Conservation (phyloP, 2,113 vertebrate genomes). For the Penelope pileata region DNA sequence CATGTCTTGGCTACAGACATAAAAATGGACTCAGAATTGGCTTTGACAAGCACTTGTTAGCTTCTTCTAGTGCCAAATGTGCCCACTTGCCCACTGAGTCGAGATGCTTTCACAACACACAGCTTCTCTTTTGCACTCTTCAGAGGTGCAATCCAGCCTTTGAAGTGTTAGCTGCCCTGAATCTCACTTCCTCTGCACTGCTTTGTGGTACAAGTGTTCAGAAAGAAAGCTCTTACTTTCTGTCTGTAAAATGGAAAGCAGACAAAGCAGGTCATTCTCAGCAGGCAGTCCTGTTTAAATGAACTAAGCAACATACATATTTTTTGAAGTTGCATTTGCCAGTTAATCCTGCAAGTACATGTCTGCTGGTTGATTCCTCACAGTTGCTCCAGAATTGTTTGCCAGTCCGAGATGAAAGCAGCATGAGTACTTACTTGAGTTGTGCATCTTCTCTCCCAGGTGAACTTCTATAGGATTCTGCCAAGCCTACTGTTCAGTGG, state of each 20-base stretch:
- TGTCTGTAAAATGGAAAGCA: neutral
- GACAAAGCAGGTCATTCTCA: neutral
- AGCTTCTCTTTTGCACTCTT: neutral
- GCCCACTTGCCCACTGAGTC: neutral
- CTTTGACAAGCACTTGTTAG: neutral
- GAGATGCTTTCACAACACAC: neutral
- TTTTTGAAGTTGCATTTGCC: neutral
- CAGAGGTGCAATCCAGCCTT: fast-evolving
- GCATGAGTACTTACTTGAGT: neutral
- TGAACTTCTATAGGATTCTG: neutral
- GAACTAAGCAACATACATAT: neutral
- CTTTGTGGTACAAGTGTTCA: neutral
- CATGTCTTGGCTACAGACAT: neutral
- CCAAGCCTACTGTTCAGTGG: neutral
- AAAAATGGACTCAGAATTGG: neutral
- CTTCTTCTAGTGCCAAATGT: neutral
- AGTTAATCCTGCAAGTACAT: neutral
- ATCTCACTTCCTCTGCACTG: neutral
- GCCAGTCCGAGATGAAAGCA: neutral
- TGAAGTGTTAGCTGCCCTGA: neutral
- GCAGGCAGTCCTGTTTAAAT: neutral
- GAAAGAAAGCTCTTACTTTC: neutral
- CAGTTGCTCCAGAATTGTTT: neutral
- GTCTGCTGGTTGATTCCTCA: neutral
- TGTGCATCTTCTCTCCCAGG: neutral